Percentiles rank a stretch among this genome's conserved stretches.
Evolutionary conservation across 2,113 vertebrate species (phyloP).

Genomic region (Gavialis gangeticus): DNA sequence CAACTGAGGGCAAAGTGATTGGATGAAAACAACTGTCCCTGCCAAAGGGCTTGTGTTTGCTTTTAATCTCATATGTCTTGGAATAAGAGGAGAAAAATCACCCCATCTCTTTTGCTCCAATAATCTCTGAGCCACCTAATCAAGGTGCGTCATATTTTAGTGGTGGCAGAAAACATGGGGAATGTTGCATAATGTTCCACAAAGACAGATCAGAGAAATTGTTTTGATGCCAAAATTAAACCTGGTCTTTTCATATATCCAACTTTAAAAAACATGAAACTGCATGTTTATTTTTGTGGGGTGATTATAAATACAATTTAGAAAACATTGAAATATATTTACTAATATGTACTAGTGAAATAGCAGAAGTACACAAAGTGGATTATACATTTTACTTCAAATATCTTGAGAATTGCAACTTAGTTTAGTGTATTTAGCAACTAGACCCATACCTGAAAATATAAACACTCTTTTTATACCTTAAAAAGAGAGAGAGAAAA

Average conservation of each 20-base stretch:
- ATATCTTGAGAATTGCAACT: not conserved
- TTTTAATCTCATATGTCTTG: not conserved
- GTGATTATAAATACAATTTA: not conserved
- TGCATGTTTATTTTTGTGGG: not conserved
- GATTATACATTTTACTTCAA: not conserved
- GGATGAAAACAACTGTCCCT: not conserved
- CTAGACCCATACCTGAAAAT: not conserved
- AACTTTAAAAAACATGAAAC: not conserved
- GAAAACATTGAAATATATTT: not conserved
- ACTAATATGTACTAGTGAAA: rapidly evolving
- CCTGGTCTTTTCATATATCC: not conserved
- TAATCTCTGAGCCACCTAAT: rapidly evolving
- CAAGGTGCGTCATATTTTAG: rapidly evolving
- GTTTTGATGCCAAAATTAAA: not conserved
- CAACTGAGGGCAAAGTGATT: rapidly evolving
- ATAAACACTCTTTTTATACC: not conserved
- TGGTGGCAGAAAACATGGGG: not conserved
- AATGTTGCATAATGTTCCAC: rapidly evolving
- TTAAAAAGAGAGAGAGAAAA: not conserved
- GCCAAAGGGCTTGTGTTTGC: not conserved
- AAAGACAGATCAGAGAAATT: rapidly evolving
- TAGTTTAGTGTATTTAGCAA: not conserved
- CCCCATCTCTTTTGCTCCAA: not conserved
- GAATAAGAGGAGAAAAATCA: not conserved
- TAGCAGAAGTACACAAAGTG: not conserved